Base-by-base conservation (phyloP, 2,888 invertebrate genomes). In the Agrotis segetum region DNA sequence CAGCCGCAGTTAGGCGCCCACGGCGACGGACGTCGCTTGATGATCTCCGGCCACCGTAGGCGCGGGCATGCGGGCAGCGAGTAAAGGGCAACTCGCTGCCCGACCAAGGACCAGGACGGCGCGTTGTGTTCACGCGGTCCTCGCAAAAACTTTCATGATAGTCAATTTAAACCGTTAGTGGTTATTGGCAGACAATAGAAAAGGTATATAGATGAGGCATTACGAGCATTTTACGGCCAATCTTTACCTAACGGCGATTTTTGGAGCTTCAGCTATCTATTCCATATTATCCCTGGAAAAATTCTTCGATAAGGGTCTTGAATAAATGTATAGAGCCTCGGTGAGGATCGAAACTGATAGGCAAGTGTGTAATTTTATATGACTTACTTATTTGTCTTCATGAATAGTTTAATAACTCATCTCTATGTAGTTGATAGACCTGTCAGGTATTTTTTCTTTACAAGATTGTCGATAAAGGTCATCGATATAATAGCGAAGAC, bases 241-340 rank as follows among this genome's bases (percentile, higher is more conserved):
- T 71, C 71, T 68, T 66, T 61, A 71, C 47, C 63, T 40, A 67
- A 68, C 49, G 50, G 29, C 60, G 17, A 58, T 68, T 73, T 70
- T 64, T 53, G 52, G 52, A 63, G 49, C 55, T 46, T 56, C n/a
- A 50, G 61, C 61, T 40, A 78, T 74, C 60, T 60, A 75, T 79
- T 61, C 47, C 75, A 77, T 71, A 74, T 70, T 56, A 64, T 58
- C 46, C 72, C 46, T 17, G 29, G 78, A 75, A 85, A 85, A 85
- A 85, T 82, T 82, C 71, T 65, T 56, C 85, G 71, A 85, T 82
- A 83, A 83, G 74, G 56, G 63, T 47, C 67, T 61, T 71, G 76
- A 82, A 81, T 85, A 72, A 74, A 82, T 79, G 55, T 44, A 67
- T 71, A 62, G 53, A 46, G 60, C 44, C 16, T 67, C 44, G 9